Percentiles rank a stretch among this genome's conserved stretches.
Evolutionary conservation across 2,113 vertebrate genomes (phyloP).

Genomic region (Actenoides lindsayi): DNA sequence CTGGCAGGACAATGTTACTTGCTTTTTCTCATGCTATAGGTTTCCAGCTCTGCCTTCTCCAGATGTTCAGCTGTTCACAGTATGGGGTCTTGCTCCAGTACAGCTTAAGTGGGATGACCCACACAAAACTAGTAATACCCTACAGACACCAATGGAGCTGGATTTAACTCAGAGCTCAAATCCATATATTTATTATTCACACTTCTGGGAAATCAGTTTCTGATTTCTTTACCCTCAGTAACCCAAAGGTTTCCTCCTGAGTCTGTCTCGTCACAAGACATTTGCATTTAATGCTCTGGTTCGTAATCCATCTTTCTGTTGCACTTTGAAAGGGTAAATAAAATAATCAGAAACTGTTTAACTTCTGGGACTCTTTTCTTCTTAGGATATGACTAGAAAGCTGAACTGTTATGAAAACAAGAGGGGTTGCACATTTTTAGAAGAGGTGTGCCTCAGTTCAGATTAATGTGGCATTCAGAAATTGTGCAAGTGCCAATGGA

Average conservation of each 20-base stretch:
- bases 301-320: background rate
- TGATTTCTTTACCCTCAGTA: background rate
- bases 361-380: background rate
- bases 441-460: slow-evolving; percentile 23
- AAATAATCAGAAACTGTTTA: background rate
- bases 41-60: background rate
- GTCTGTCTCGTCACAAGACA: background rate
- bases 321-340: background rate
- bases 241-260: background rate
- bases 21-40: background rate
- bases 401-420: background rate
- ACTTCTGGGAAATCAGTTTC: background rate
- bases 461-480: slow-evolving; percentile 25
- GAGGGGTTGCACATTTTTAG: slow-evolving; percentile 4
- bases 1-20: background rate
- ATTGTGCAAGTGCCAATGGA: background rate
- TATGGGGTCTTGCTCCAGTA: background rate
- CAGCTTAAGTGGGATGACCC: background rate
- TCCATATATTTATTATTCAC: rapidly evolving
- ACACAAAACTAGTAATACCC: background rate
- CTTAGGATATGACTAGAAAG: background rate
- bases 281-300: background rate
- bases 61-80: background rate
- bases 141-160: background rate
- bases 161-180: background rate